Percentiles rank a stretch among this genome's conserved stretches.
phyloP scores from a whole-genome alignment of 1,140 invertebrate species.

The Heliconius eleuchia region DNA sequence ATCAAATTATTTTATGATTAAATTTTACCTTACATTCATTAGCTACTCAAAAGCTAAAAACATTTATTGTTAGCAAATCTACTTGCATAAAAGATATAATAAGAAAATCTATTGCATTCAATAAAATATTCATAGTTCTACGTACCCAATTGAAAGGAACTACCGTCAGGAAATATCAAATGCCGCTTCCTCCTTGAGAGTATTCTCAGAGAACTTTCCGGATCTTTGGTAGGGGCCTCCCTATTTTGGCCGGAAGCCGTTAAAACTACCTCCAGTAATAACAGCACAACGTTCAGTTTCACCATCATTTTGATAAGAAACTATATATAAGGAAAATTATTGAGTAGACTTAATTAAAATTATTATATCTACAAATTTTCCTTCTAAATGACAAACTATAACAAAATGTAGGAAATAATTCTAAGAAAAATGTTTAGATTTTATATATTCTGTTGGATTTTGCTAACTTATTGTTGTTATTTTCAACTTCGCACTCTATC shows the following conservation, averaged over 20 bases:
- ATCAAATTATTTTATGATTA: too few relatives aligned
- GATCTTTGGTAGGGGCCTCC: slow-evolving; percentile 14
- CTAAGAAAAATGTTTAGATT: too few relatives aligned
- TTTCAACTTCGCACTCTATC: too few relatives aligned
- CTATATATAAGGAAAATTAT: background rate
- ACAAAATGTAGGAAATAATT: too few relatives aligned
- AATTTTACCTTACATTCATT: too few relatives aligned
- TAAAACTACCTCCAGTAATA: slow-evolving; percentile 28
- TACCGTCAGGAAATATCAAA: slow-evolving; percentile 89
- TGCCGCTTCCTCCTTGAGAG: slow-evolving; percentile 86
- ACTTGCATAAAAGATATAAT: too few relatives aligned
- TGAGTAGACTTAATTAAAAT: background rate
- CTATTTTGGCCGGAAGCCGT: slow-evolving; percentile 20
- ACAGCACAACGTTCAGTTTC: background rate
- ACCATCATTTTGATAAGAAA: background rate
- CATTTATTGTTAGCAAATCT: too few relatives aligned
- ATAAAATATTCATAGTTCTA: slow-evolving; percentile 31
- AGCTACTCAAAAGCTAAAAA: too few relatives aligned
- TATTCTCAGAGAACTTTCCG: slow-evolving; percentile 47
- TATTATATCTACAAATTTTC: background rate
- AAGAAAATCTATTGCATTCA: background rate
- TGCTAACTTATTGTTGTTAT: too few relatives aligned
- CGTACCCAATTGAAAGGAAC: slow-evolving; percentile 88
- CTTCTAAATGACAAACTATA: background rate
- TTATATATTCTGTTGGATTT: too few relatives aligned